Base-by-base conservation (phyloP, 2,113 vertebrate species). In the Condylura cristata region DNA sequence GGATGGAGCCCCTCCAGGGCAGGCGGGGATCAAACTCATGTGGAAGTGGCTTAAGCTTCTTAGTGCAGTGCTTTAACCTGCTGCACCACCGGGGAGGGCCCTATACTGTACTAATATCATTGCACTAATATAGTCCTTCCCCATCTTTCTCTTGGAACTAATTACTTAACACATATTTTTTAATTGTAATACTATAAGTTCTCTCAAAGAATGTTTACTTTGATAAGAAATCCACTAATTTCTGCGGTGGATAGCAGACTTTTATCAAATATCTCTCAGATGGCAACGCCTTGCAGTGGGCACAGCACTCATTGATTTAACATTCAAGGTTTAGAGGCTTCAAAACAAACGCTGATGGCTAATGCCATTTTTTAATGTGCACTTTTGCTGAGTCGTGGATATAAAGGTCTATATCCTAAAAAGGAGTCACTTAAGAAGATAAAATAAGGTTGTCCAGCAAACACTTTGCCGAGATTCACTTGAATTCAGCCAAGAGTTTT, bases 401-500 rank as follows among this genome's bases (percentile, higher is more conserved):
- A 51, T n/a, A 58, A 91, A 71, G 24, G 32, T 88, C 37, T 39
- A 1, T 58, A 41, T 58, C n/a, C 46, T 44, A 28, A 85, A 87
- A 80, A 56, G 26, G 46, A 68, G 20, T 56, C 60, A 90, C 37
- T 65, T 78, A 66, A 68, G 48, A 18, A 89, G 20, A 66, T 53
- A 86, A 56, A 82, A 92, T 66, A 58, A 72, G 32, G 76, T 20
- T 88, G 37, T 44, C 3, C 8, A 48, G 14, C 28, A 44, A 76
- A 90, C 32, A 60, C 46, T 46, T 75, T 60, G 26, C 37, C 60
- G 39, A 41, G 58, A 60, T 75, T 84, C 53, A 81, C 1, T 3
- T 89, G 44, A 72, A 93, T 74, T 93, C 68, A 86, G 6, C 24
- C 32, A 63, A 41, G 37, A 90, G 53, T 41, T 72, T 87, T 87